Conservation (phyloP, 1,140 invertebrate genomes). For the Carcinoscorpius rotundicauda region DNA sequence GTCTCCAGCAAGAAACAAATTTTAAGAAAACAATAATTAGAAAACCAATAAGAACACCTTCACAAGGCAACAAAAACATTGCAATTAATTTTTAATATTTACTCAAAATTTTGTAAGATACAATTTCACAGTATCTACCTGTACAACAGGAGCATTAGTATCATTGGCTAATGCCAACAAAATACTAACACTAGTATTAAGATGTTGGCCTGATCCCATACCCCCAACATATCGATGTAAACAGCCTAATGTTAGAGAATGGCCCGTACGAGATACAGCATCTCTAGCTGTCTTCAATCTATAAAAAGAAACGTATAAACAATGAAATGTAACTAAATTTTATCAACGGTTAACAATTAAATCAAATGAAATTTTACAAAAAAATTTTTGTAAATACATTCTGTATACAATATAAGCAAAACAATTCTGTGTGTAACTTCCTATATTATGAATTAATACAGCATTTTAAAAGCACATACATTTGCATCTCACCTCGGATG, state of each 20-base stretch:
- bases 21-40: too few species aligned
- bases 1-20: too few species aligned
- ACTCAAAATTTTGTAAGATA: too few species aligned
- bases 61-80: too few species aligned
- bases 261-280: constrained; percentile 76
- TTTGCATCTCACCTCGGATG: too few species aligned
- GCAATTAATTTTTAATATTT: too few species aligned
- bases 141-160: constrained; percentile 71
- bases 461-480: too few species aligned
- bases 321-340: background rate
- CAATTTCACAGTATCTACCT: constrained; percentile 40
- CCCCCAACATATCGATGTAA: constrained; percentile 78
- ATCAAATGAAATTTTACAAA: background rate
- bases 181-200: constrained; percentile 87
- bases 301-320: constrained; percentile 12
- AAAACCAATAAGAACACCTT: too few species aligned
- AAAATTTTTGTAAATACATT: background rate
- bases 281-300: constrained; percentile 70
- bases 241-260: constrained; percentile 83
- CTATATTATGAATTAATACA: too few species aligned
- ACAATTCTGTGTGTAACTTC: background rate
- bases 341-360: background rate
- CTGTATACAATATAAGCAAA: background rate
- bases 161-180: constrained; percentile 89
- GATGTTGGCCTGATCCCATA: constrained; percentile 80